These are phyloP conservation scores for Sebastolobus altivelis DNA, from an alignment of 2,797 vertebrate genomes.

Conservation along the genomic window DNA sequence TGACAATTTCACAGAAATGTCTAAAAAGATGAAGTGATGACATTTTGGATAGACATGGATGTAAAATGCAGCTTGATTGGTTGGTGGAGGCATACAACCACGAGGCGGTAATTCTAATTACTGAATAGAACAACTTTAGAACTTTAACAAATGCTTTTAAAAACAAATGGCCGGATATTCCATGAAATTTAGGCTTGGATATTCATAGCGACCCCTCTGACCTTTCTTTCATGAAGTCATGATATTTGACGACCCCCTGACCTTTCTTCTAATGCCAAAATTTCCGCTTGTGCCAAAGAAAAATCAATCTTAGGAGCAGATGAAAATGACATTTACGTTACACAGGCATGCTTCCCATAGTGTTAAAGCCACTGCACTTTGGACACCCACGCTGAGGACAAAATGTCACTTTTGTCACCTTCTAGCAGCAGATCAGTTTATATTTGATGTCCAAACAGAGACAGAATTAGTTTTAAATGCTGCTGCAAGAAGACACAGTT, in stretches of 20 bases:
- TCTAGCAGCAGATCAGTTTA: accelerated
- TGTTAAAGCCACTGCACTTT: neutral
- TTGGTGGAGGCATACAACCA: too few relatives aligned
- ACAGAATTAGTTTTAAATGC: neutral
- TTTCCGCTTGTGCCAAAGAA: neutral
- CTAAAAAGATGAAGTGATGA: too few relatives aligned
- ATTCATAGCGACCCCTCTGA: neutral
- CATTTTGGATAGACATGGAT: too few relatives aligned
- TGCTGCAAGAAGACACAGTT: neutral
- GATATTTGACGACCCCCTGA: neutral
- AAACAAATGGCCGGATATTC: neutral
- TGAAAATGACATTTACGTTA: conserved; percentile 9
- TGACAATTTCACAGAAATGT: too few relatives aligned
- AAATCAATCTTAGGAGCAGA: conserved; percentile 1
- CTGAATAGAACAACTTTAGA: too few relatives aligned
- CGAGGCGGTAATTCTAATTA: too few relatives aligned
- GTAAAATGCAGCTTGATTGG: too few relatives aligned
- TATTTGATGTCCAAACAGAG: neutral
- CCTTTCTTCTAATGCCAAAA: neutral
- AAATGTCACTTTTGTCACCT: neutral
- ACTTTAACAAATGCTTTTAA: neutral
- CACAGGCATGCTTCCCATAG: neutral
- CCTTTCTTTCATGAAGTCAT: conserved; percentile 10
- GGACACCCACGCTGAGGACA: neutral
- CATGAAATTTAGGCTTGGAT: neutral